Evolutionary conservation across 2,113 vertebrate genomes (phyloP), one percentile per base, ranked within the genome.

Genomic region (Halcyon senegalensis): DNA sequence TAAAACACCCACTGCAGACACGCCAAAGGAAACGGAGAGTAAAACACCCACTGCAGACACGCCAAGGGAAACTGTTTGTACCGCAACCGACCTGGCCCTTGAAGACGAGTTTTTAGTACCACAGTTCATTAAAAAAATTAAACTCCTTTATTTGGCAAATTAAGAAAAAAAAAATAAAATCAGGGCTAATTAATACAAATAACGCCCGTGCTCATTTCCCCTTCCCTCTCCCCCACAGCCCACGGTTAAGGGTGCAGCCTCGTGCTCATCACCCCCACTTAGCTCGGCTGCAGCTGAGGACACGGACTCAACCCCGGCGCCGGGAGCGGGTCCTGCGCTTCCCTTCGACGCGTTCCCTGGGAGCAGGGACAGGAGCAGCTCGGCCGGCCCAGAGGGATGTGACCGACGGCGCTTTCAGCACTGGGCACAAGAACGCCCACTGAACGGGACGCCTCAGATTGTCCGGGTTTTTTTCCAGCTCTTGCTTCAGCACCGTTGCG

Each of bases 121-220:
- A 58, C 51, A 60, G 43, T 19, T 59, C 39, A 8, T 56, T 91
- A 66, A 13, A 77, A 91, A 87, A 86, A 64, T 41, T 56, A 48
- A 87, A 68, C 80, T 73, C 39, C 58, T 97, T 96, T 97, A 95
- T 97, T 96, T 56, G 69, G 31, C 69, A 82, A 48, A 51, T 80
- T 16, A 75, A 73, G 35, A 35, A 35, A 70, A 74, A n/a, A 58
- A 41, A 50, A 31, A 15, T 3, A 43, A 19, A 11, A 24, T 35
- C 17, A 35, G 28, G 41, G 35, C 46, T 33, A 23, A n/a, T 35
- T 27, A 24, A 75, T 4, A 25, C 53, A 62, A 21, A 15, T 4
- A 41, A 20, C 0, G 0, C 28, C 5, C 39, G 16, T 0, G 20
- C 33, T 16, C 9, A 7, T 53, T 37, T 20, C 28, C 55, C 11